These are phyloP conservation scores for Melanogrammus aeglefinus DNA, from an alignment of 2,797 vertebrate species.

Conservation along the genomic window DNA sequence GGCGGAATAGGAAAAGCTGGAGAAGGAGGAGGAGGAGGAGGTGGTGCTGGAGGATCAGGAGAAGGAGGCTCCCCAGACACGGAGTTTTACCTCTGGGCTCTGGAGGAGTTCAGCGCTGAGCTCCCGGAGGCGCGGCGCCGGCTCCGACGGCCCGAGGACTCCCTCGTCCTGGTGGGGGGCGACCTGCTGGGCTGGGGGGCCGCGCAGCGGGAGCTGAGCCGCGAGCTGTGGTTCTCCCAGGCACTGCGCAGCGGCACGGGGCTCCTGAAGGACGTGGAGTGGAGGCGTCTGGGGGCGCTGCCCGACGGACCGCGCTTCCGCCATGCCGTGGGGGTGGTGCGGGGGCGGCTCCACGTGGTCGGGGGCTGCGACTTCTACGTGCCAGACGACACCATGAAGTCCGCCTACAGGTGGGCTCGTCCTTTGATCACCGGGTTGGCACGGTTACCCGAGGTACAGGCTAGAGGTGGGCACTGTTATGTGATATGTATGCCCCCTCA, in stretches of 20 bases:
- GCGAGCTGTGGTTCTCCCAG: conserved; percentile 82
- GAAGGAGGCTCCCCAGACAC: conserved; percentile 30
- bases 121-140: conserved; percentile 50
- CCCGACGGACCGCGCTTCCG: conserved; percentile 79
- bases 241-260: conserved; percentile 77
- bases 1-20: too few relatives aligned
- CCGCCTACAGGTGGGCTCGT: conserved; percentile 80
- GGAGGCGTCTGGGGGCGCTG: conserved; percentile 76
- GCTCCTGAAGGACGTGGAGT: conserved; percentile 78
- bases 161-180: conserved; percentile 82
- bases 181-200: conserved; percentile 73
- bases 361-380: conserved; percentile 88
- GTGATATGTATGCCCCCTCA: too few relatives aligned
- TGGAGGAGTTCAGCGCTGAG: conserved; percentile 68
- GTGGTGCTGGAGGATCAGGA: too few relatives aligned
- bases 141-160: conserved; percentile 74
- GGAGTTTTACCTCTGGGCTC: conserved; percentile 66
- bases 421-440: neutral
- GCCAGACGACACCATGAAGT: conserved; percentile 78
- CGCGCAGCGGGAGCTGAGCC: conserved; percentile 73
- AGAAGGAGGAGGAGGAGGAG: too few relatives aligned
- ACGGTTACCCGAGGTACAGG: too few relatives aligned
- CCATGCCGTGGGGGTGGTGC: conserved; percentile 72
- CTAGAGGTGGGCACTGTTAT: too few relatives aligned
- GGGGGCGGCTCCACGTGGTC: conserved; percentile 75